Percentiles rank a stretch among this genome's conserved stretches.
These are phyloP conservation scores for Stenichneumon culpator DNA, from an alignment of 2,888 invertebrate species.

Conservation along the genomic window DNA sequence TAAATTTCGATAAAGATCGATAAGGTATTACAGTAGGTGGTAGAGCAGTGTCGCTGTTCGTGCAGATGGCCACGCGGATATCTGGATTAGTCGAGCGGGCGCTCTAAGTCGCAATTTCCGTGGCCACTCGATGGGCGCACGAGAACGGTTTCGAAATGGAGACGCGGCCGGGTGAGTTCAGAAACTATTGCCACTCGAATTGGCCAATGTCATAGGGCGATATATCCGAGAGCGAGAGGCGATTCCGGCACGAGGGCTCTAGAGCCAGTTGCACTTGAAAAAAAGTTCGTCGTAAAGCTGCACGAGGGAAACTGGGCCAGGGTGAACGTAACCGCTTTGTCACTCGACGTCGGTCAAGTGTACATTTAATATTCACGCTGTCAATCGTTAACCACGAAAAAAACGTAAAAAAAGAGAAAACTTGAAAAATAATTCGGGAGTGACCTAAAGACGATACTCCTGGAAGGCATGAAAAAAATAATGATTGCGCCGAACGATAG, in stretches of 20 bases:
- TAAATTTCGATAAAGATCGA: constrained; percentile 30
- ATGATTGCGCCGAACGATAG: constrained; percentile 39
- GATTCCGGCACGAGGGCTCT: constrained; percentile 22
- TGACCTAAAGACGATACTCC: constrained; percentile 29
- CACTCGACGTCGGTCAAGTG: background rate
- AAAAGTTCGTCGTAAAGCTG: constrained; percentile 36
- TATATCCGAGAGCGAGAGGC: constrained; percentile 44
- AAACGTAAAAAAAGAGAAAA: background rate
- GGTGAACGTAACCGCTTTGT: constrained; percentile 19
- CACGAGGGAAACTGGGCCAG: constrained; percentile 37
- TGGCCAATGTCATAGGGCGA: constrained; percentile 57
- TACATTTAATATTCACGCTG: constrained; percentile 50
- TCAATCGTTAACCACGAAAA: constrained; percentile 49
- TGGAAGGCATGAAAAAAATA: constrained; percentile 43
- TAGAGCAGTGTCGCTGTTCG: background rate
- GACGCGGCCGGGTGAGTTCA: background rate
- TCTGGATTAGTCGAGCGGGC: constrained; percentile 1
- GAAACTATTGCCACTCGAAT: constrained; percentile 56
- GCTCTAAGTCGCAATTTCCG: constrained; percentile 50
- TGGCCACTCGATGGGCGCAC: constrained; percentile 13
- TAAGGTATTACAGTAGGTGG: background rate
- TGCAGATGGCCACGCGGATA: constrained; percentile 31
- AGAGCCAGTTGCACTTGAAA: constrained; percentile 37
- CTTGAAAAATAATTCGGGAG: constrained; percentile 4
- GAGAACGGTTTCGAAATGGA: constrained; percentile 41